Evolutionary conservation across 2,888 invertebrate species (phyloP), one percentile per base, ranked within the genome.

Genomic region (Andrena camellia): DNA sequence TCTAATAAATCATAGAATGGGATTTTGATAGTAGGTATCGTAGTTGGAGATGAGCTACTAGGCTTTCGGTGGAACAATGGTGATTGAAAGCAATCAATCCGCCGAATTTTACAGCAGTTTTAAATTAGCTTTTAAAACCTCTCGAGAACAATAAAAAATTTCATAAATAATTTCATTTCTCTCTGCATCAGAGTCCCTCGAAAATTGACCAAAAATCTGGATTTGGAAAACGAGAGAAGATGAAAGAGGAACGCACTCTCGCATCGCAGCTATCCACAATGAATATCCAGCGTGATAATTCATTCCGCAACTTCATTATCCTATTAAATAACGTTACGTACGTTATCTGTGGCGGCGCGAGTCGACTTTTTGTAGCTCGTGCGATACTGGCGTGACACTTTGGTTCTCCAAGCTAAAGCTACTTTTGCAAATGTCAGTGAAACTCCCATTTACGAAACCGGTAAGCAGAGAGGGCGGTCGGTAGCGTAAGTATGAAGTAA

Each of bases 371-470:
- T 63, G 67, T 71, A 29, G 48, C 20, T 26, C 48, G 62, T 7
- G 17, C 73, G 78, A 76, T 76, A 84, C 60, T 17, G 20, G 23
- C 26, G 54, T 35, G 52, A 69, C 76, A 50, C 42, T 57, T 57
- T 33, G 48, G 69, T 63, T 77, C 78, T n/a, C 23, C 17, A n/a
- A 3, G 23, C 0, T 33, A 54, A 72, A 72, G 59, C 42, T 29
- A 75, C 74, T 78, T 74, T 64, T 50, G 81, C 67, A 74, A 84
- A 79, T 84, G 75, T 77, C 83, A 75, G 68, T 63, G 77, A 77
- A 83, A 83, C 83, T 70, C 13, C 62, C 70, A 31, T 77, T 83
- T 73, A 62, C 75, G 70, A 83, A 82, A 83, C 82, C 73, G 72
- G 83, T 69, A 73, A 7, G 29, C 62, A 31, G 23, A 33, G 50